Evolutionary conservation across 1,140 invertebrate genomes (phyloP), one percentile per base, ranked within the genome.

Genomic region (Drosophila gunungcola): DNA sequence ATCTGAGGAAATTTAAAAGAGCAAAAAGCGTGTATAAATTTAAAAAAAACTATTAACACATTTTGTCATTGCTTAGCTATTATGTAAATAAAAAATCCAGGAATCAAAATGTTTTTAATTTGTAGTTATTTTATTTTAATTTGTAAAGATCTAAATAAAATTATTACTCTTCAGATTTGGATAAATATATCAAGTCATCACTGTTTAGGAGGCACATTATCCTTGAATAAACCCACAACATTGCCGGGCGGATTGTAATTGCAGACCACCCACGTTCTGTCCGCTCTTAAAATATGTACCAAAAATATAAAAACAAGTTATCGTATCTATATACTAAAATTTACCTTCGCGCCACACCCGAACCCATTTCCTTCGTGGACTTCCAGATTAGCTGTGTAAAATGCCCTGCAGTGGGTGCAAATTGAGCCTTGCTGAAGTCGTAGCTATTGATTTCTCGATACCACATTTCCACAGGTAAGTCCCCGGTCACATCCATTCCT

Each of bases 181-280:
- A 34, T 36, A 5, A 4, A 3, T 11, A 11, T 10, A 55, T 1
- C 7, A 11, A 36, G 3, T 4, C 12, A 11, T 27, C 32, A 2
- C 7, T 41, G 3, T 61, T 89, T 80, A n/a, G 88, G 91, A 7
- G 93, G 93, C 2, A 97, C 95, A 86, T 96, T 96, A 2, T 94
- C 94, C 13, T 91, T 90, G 69, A 96, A 97, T 52, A 94, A 93
- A 1, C 95, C 95, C 1, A 95, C 73, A 53, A 95, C 94, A 90
- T 97, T 97, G 3, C 96, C 96, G 2, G 95, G 93, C 1, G 96
- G 96, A 92, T 94, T 94, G 82, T 97, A 97, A 80, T 96, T 96
- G 58, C 95, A 95, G 0, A 97, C 96, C 0, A 96, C 95, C 86
- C 82, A 90, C 12, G 88, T 91, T 7, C 82, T 70, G 48, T 90